Base-by-base conservation (phyloP, 2,797 vertebrate species). In the Echeneis naucrates region DNA sequence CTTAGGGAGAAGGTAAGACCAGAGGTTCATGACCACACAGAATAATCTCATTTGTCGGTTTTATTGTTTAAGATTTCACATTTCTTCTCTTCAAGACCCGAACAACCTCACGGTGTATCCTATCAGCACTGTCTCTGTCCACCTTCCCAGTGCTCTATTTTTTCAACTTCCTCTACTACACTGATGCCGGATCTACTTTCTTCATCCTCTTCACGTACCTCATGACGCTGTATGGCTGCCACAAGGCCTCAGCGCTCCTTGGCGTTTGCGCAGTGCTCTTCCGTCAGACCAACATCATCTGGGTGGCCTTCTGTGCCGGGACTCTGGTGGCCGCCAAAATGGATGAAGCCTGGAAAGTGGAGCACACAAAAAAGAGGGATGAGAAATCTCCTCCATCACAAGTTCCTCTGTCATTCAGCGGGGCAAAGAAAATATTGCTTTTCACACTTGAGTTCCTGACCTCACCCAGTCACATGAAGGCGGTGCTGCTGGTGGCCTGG, bases 131-230 rank as follows among this genome's bases (percentile, higher is more conserved):
- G 71, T 94, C 94, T 3, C 91, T 99, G 12, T 95, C 97, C 78
- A 80, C 92, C 4, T 98, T 99, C 90, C 98, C 98, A 0, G 96
- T 96, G 23, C 95, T 99, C 57, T 99, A 98, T 92, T 99, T 99
- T 92, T 99, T 99, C 85, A 98, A 97, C 38, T 99, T 99, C 84
- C 96, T 99, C 32, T 99, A 99, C 92, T 99, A 99, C 88, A 99
- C 98, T 0, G 98, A 99, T 4, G 91, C 96, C 2, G 98, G 98
- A 23, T 97, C 98, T 17, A 95, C 96, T 2, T 99, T 99, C 94
- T 99, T 99, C 87, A 95, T 93, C 70, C 96, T 99, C 33, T 99
- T 98, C 87, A 89, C 96, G 5, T 99, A 99, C 88, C 94, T 99
- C 76, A 99, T 99, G 98, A 96, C 95, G 27, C 95, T 98, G 65